phyloP scores from a whole-genome alignment of 2,113 vertebrate genomes.

The Tragulus kanchil region DNA sequence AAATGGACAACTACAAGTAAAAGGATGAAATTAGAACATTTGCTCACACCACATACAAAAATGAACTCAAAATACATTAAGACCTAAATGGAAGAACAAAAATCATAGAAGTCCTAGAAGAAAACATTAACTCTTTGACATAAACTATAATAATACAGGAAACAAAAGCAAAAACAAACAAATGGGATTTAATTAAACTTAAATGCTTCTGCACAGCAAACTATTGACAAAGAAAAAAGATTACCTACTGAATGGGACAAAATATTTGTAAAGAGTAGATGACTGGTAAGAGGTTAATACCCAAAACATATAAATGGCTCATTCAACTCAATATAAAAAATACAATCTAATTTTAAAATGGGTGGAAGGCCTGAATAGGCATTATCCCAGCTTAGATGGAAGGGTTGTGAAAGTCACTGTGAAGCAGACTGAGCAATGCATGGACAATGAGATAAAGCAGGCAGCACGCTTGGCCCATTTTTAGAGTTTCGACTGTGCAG shows the following conservation, averaged over 20 bases:
- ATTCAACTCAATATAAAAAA: not conserved
- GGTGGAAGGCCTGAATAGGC: not conserved
- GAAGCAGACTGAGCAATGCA: not conserved
- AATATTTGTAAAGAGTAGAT: not conserved
- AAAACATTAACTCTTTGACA: not conserved
- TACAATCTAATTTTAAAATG: not conserved
- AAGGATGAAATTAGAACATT: not conserved
- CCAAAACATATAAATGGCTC: not conserved
- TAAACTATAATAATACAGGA: not conserved
- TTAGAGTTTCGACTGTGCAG: not conserved
- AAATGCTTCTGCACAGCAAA: not conserved
- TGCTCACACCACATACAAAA: not conserved
- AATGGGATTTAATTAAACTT: not conserved
- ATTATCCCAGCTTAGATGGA: not conserved
- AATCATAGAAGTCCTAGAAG: not conserved
- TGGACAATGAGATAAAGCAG: not conserved
- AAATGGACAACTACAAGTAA: not conserved
- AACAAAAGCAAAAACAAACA: not conserved
- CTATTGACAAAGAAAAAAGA: not conserved
- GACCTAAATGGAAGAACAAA: not conserved
- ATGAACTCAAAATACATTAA: not conserved
- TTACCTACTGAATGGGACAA: not conserved
- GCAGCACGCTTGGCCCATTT: not conserved
- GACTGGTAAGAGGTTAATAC: not conserved
- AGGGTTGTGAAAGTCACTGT: not conserved